Evolutionary conservation across 1,140 invertebrate species (phyloP), one percentile per base, ranked within the genome.

Genomic region (Prorops nasuta): DNA sequence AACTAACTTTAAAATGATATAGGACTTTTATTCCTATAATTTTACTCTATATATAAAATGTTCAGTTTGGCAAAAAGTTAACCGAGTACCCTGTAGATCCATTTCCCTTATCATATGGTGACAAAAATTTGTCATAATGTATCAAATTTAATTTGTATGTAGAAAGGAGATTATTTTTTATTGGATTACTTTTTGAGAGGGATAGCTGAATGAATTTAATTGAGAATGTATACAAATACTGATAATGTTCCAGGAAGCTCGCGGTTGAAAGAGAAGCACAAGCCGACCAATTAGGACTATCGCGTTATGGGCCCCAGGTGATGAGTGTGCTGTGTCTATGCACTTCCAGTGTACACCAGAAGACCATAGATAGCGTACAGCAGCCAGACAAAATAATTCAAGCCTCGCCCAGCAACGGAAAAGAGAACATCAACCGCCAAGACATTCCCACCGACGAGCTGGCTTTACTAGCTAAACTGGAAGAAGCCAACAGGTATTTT

Each of bases 391-490:
- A 54, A 60, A 49, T 60, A 24, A 36, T 54, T 10, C 48, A 36
- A 34, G 35, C 54, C 21, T 19, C 49, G 19, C 44, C 46, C 20
- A 42, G 49, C 16, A 20, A 49, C 20, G 37, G 45, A 32, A 41
- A 53, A 39, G 47, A 57, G 45, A 47, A 62, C 32, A 49, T 34
- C 40, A 50, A 50, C 50, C 53, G 48, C 32, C 40, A 56, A 39
- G 67, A 63, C 55, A 66, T 71, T 60, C 67, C 76, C 43, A 79
- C 75, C 66, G 77, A 83, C 74, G 90, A 92, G 74, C 83, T 90
- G 81, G 86, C 87, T 80, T 83, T 96, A 45, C 80, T 96, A 63
- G 91, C 90, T 71, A 94, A 93, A 76, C 85, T 96, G 81, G 92
- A 96, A 82, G 92, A 92, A 65, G 92, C 92, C 63, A 96, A 96